Conservation (phyloP, 2,113 vertebrate genomes). For the Pavo muticus region DNA sequence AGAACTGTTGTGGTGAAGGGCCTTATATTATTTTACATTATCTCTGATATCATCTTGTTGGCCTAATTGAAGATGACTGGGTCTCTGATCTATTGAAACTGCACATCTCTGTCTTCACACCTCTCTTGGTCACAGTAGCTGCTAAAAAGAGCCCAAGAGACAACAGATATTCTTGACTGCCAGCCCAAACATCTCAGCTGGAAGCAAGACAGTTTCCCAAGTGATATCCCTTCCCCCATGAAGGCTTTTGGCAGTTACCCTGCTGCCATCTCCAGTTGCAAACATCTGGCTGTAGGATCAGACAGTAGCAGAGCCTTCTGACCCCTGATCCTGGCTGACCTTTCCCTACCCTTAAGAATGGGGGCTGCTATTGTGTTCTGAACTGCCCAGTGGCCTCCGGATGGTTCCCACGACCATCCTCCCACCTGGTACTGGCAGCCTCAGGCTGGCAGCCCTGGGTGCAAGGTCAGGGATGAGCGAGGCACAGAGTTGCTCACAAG, state of each 20-base stretch:
- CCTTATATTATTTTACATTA: neutral
- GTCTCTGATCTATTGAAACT: constrained; percentile 33
- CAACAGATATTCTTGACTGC: constrained; percentile 30
- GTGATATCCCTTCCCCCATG: neutral
- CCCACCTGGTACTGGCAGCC: neutral
- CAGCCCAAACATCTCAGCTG: constrained; percentile 44
- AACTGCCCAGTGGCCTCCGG: neutral
- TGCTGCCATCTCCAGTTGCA: neutral
- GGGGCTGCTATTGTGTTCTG: rapidly evolving
- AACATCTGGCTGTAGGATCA: neutral
- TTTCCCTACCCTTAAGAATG: neutral
- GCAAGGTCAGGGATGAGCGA: neutral
- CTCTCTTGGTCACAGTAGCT: constrained; percentile 39
- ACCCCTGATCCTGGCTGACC: neutral
- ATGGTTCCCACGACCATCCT: neutral
- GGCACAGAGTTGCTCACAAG: rapidly evolving
- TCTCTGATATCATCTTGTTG: constrained; percentile 35
- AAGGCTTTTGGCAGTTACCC: constrained; percentile 12
- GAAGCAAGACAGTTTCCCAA: constrained; percentile 51
- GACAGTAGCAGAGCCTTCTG: neutral
- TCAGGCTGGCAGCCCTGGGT: neutral
- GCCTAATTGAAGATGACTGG: constrained; percentile 33
- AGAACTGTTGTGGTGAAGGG: neutral
- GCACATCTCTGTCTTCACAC: constrained; percentile 42
- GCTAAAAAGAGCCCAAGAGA: constrained; percentile 26